Evolutionary conservation across 1,140 invertebrate species (phyloP), one percentile per base, ranked within the genome.

Genomic region (Musca vetustissima): DNA sequence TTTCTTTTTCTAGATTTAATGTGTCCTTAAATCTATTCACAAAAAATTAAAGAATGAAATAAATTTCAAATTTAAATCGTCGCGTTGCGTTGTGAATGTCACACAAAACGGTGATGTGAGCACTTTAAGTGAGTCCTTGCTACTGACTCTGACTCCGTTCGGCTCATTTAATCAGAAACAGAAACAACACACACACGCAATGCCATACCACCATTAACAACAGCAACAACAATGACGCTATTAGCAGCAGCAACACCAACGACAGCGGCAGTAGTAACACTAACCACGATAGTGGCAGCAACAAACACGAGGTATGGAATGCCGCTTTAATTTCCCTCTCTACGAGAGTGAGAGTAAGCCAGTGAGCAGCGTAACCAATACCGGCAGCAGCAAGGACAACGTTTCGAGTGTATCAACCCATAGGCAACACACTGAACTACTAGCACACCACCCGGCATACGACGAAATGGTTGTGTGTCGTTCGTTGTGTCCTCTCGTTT

Each of bases 101-200:
- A 52, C 49, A 52, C 49, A 52, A 19, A 19, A 21, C 21, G 49
- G 28, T 36, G 55, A 59, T 36, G 57, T 61, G 57, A 61, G 28
- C 57, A 36, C 28, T 61, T 61, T 61, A 61, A 61, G 28, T 19
- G 28, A 61, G 32, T 61, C 57, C 57, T 61, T 61, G 57, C 57
- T 61, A 61, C 57, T 61, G 57, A 61, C 57, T 61, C 57, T 43
- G 57, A 61, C 57, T 61, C 57, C 57, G 57, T 17, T 36, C n/a
- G 17, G 32, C 57, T 61, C 28, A 43, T 43, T 21, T 61, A 61
- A 61, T 36, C 57, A 43, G 36, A 13, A 43, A 61, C 57, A 21
- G 28, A 19, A 36, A 61, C 24, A 43, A 61, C 57, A 21, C n/a
- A 19, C 19, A 61, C 24, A 24, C 53, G 25, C 19, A 24, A 24